A percentile compares a stretch with the other conserved stretches of the same genome.
Conservation (phyloP, 2,113 vertebrate species). For the Girardinichthys multiradiatus region DNA sequence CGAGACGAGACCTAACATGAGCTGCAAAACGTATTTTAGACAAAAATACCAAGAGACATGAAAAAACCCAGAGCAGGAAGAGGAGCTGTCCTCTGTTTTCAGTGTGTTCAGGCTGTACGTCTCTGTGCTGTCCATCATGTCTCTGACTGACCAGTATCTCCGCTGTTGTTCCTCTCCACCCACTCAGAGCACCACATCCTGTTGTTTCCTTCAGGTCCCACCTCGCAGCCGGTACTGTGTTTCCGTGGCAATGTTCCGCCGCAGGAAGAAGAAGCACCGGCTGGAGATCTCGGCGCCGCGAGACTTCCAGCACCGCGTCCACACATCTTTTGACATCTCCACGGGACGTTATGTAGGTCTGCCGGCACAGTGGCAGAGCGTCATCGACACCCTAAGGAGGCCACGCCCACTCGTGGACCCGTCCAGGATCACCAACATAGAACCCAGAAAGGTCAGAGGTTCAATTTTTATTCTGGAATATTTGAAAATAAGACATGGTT, state of each 20-base stretch:
- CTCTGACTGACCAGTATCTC: neutral
- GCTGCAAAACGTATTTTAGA: no score
- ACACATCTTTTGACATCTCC: constrained; percentile 87
- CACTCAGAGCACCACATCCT: neutral
- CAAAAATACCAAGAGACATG: no score
- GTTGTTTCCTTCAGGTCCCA: constrained; percentile 42
- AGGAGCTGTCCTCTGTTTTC: neutral
- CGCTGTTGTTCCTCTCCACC: neutral
- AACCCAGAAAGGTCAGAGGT: constrained; percentile 87
- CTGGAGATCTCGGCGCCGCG: constrained; percentile 88
- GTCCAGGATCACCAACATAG: constrained; percentile 85
- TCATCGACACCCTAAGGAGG: constrained; percentile 87
- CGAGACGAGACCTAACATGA: constrained; percentile 21
- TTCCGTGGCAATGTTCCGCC: constrained; percentile 84
- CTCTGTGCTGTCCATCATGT: constrained; percentile 1
- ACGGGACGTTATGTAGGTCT: constrained; percentile 89
- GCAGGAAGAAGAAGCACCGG: constrained; percentile 89
- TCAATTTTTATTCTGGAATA: neutral
- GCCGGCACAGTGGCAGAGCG: constrained; percentile 93
- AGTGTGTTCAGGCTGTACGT: neutral
- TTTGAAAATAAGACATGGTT: no score
- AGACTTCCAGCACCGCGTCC: constrained; percentile 92
- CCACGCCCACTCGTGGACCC: constrained; percentile 92
- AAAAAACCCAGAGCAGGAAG: constrained; percentile 41
- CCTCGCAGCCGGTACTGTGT: neutral